Percentiles rank a stretch among this genome's conserved stretches.
Evolutionary conservation across 1,140 invertebrate species (phyloP).

Genomic region (Polypedilum vanderplanki): DNA sequence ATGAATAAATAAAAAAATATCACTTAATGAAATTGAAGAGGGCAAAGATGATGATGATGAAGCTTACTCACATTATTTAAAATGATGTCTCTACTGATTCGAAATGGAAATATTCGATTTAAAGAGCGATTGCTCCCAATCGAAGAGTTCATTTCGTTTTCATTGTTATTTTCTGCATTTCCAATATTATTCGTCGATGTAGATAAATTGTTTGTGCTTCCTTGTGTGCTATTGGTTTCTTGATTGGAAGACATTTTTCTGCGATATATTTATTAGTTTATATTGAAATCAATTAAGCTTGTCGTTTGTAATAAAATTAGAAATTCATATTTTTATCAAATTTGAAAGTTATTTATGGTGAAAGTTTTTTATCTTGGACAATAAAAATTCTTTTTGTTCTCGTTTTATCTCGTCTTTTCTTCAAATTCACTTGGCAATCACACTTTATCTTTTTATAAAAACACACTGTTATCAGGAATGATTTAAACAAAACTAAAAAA

Average conservation of each 20-base stretch:
- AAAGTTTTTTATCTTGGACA: too few relatives aligned
- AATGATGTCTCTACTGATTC: neutral
- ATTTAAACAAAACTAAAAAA: too few relatives aligned
- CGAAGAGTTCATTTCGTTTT: neutral
- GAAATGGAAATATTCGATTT: conserved; percentile 6
- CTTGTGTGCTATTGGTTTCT: neutral
- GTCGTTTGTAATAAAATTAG: too few relatives aligned
- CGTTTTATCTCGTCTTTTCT: too few relatives aligned
- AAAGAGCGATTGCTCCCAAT: conserved; percentile 4
- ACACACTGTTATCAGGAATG: too few relatives aligned
- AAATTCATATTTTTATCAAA: too few relatives aligned
- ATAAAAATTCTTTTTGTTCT: too few relatives aligned
- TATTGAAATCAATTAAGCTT: too few relatives aligned
- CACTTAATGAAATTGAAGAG: neutral
- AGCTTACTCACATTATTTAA: conserved; percentile 17
- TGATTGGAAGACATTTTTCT: conserved; percentile 2
- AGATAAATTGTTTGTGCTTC: conserved; percentile 6
- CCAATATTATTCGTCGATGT: neutral
- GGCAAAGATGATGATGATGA: neutral
- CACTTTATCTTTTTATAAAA: too few relatives aligned
- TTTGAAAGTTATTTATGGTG: too few relatives aligned
- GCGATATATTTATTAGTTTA: too few relatives aligned
- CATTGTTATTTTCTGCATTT: neutral
- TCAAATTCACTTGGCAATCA: too few relatives aligned
- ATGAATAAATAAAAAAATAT: neutral